phyloP scores from a whole-genome alignment of 2,888 invertebrate genomes.

The Cloeon dipterum region DNA sequence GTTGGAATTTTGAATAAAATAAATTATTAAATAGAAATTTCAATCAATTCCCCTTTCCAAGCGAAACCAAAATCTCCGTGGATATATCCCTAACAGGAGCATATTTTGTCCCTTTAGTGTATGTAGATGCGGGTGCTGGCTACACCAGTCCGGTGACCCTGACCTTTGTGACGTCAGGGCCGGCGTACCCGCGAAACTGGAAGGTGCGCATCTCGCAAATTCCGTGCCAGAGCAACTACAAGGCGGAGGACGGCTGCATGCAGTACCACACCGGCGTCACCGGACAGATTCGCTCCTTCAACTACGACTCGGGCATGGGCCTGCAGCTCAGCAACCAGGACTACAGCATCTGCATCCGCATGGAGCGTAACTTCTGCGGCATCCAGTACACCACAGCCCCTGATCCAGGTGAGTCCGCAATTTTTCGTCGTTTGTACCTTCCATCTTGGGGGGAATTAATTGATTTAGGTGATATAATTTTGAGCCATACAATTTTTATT shows the following conservation, averaged over 20 bases:
- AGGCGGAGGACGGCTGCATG: slow-evolving; percentile 53
- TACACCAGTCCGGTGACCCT: slow-evolving; percentile 54
- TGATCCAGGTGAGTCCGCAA: slow-evolving; percentile 43
- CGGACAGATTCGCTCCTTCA: slow-evolving; percentile 61
- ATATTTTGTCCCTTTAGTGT: too few species aligned
- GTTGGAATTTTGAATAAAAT: background rate
- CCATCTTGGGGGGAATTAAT: too few species aligned
- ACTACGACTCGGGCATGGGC: slow-evolving; percentile 53
- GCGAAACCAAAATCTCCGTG: too few species aligned
- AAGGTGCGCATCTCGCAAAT: slow-evolving; percentile 61
- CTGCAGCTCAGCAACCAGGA: slow-evolving; percentile 71
- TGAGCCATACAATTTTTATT: too few species aligned
- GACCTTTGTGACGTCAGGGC: slow-evolving; percentile 59
- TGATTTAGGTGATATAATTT: too few species aligned
- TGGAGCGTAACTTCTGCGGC: slow-evolving; percentile 68
- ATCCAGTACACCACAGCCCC: slow-evolving; percentile 59
- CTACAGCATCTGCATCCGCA: slow-evolving; percentile 64
- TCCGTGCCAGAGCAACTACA: slow-evolving; percentile 46
- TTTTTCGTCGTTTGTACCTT: too few species aligned
- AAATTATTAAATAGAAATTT: background rate
- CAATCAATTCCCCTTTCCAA: too few species aligned
- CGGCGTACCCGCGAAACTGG: slow-evolving; percentile 49
- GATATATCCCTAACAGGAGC: too few species aligned
- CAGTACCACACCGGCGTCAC: slow-evolving; percentile 60
- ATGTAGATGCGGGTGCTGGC: slow-evolving; percentile 56